These are phyloP conservation scores for Dasysyrphus tricinctus DNA, from an alignment of 2,888 invertebrate species.

Conservation along the genomic window DNA sequence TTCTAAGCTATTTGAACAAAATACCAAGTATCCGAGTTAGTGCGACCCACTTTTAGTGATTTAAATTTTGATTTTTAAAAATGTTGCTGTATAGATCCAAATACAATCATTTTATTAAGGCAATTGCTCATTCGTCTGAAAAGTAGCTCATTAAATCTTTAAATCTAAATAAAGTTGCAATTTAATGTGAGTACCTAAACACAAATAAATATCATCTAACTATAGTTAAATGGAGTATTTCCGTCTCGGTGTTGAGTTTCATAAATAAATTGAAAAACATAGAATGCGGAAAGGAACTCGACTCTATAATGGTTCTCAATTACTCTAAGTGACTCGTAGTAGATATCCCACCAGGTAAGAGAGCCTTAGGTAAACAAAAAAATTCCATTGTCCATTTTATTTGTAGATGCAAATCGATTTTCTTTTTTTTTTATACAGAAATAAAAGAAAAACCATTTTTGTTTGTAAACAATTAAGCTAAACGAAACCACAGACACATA, in stretches of 20 bases:
- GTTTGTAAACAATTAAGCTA: slow-evolving; percentile 43
- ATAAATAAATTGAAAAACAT: slow-evolving; percentile 7
- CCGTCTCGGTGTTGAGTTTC: not conserved
- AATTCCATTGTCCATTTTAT: slow-evolving; percentile 12
- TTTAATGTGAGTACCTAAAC: not conserved
- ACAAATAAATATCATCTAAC: not conserved
- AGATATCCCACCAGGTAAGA: not conserved
- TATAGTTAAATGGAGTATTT: not conserved
- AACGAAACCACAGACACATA: slow-evolving; percentile 7
- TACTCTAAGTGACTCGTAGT: slow-evolving; percentile 7
- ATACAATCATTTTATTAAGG: no score
- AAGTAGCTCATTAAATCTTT: not conserved
- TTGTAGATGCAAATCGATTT: not conserved
- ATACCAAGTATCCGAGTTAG: no score
- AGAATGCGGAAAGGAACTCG: not conserved
- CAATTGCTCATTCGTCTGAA: no score
- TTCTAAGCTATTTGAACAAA: no score
- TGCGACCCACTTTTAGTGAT: no score
- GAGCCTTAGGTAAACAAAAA: not conserved
- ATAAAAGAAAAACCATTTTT: not conserved
- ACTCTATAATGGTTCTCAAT: not conserved
- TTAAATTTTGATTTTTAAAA: no score
- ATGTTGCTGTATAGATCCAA: no score
- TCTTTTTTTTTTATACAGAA: not conserved
- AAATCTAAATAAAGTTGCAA: not conserved